Base-by-base conservation (phyloP, 2,888 invertebrate species). In the Actias luna region DNA sequence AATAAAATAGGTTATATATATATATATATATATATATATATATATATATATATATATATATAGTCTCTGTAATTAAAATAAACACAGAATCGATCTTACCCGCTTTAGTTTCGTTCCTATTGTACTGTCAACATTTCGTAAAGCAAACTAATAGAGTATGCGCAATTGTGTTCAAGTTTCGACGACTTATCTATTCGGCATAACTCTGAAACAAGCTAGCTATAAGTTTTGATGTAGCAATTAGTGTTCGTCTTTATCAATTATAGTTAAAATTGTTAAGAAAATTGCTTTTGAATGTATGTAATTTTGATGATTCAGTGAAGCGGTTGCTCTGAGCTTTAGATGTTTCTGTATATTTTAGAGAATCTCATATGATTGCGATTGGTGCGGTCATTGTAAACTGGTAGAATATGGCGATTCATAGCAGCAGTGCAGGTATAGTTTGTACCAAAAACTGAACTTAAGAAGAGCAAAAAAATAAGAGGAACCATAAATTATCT, bases 121-220 rank as follows among this genome's bases (percentile, higher is more conserved):
- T 52, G 52, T 35, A 57, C 22, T 27, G 29, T 27, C 25, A 36
- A 27, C 55, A n/a, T 59, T 59, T 39, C 46, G 18, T 29, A 29
- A 42, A 63, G 61, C 46, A 52, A 58, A 46, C 25, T 46, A 60
- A 60, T 58, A 42, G 29, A 57, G 55, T 55, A 55, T 46, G 46
- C 42, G 46, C 39, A 42, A 58, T 18, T 46, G 33, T 60, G 22
- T 52, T 60, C 50, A 58, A 31, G 46, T 62, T 55, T 55, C 55
- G 27, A 55, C 35, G 14, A 46, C 31, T 60, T 25, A 60, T 60
- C 31, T 55, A 22, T 29, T 55, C 55, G 55, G 55, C 29, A 29
- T 55, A 55, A 55, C 55, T 55, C 29, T 25, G 46, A 7, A 29
- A 55, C 55, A 55, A 55, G 29, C 29, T 25, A 25, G 3, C 29